Evolutionary conservation across 2,113 vertebrate genomes (phyloP).

Genomic region (Felis catus): DNA sequence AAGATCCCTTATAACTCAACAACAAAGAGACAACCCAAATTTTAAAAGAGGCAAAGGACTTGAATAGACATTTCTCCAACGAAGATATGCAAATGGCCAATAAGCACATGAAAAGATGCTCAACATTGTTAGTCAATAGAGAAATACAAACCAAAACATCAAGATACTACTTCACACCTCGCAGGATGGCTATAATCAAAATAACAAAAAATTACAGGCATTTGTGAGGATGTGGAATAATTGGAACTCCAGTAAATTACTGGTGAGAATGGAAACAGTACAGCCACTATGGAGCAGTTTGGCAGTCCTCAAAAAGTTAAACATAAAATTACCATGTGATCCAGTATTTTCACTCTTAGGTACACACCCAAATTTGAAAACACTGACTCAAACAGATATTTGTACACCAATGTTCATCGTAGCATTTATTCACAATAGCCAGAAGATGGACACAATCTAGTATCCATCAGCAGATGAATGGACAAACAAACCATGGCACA

Average conservation of each 20-base stretch:
- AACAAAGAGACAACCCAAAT: neutral
- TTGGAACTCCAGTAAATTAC: neutral
- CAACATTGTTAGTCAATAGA: neutral
- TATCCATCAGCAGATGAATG: neutral
- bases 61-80: slow-evolving; percentile 5
- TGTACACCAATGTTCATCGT: neutral
- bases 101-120: neutral
- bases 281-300: neutral
- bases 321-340: neutral
- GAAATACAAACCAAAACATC: slow-evolving; percentile 9
- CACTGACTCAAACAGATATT: neutral
- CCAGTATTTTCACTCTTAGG: neutral
- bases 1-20: neutral
- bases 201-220: neutral
- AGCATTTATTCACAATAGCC: neutral
- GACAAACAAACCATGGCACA: neutral
- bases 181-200: neutral
- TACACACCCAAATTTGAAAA: neutral
- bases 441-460: slow-evolving; percentile 7
- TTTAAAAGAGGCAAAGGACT: neutral
- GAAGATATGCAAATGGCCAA: neutral
- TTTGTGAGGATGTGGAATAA: neutral
- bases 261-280: neutral
- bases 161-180: neutral
- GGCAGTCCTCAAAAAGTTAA: neutral